Percentiles rank a stretch among this genome's conserved stretches.
phyloP scores from a whole-genome alignment of 2,888 invertebrate species.

The Buathra laborator region DNA sequence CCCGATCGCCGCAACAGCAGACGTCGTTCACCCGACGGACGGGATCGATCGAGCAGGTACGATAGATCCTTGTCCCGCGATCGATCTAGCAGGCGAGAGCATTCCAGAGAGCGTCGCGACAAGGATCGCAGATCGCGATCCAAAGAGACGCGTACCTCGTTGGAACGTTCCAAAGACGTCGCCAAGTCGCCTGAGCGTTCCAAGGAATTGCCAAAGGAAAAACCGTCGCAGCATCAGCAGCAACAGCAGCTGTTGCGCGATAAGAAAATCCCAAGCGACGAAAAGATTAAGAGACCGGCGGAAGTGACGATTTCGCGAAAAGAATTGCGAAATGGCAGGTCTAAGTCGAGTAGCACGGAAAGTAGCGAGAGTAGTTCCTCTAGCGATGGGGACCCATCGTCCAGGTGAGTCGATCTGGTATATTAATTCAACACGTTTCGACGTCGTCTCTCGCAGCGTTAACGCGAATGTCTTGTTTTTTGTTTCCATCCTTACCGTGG shows the following conservation, averaged over 20 bases:
- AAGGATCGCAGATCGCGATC: conserved; percentile 84
- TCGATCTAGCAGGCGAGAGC: conserved; percentile 82
- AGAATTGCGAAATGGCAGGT: conserved; percentile 83
- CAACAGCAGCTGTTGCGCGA: conserved; percentile 62
- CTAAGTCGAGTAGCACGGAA: conserved; percentile 84
- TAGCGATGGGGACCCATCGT: conserved; percentile 81
- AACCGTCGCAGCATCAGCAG: conserved; percentile 13
- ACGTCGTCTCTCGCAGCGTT: conserved; percentile 13
- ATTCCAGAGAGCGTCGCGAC: conserved; percentile 84
- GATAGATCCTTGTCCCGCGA: conserved; percentile 84
- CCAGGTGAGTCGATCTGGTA: conserved; percentile 77
- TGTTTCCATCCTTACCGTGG: conserved; percentile 14
- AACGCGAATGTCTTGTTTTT: conserved; percentile 22
- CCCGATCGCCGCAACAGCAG: conserved; percentile 81
- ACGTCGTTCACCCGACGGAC: conserved; percentile 81
- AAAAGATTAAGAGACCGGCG: conserved; percentile 79
- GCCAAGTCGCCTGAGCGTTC: conserved; percentile 81
- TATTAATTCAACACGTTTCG: conserved; percentile 23
- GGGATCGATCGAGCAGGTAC: conserved; percentile 81
- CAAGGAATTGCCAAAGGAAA: conserved; percentile 80
- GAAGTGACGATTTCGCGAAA: conserved; percentile 78
- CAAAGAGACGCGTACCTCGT: conserved; percentile 80
- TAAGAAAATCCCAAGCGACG: conserved; percentile 77
- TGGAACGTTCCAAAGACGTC: conserved; percentile 77
- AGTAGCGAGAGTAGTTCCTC: conserved; percentile 84